Evolutionary conservation across 2,888 invertebrate genomes (phyloP), one percentile per base, ranked within the genome.

Genomic region (Drosophila aldrichi): DNA sequence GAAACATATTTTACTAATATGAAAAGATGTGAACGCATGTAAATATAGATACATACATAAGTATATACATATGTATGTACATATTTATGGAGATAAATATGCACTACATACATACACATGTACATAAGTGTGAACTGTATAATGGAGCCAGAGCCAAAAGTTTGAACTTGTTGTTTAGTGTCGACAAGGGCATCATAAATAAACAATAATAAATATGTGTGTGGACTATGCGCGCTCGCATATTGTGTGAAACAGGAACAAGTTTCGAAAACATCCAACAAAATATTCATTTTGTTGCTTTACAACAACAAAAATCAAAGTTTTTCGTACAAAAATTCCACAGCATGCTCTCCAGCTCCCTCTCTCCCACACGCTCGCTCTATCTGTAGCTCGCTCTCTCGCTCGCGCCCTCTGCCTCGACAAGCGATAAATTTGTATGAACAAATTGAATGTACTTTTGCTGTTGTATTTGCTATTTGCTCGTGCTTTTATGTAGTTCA

Each of bases 371-470:
- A 12, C 36, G 16, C n/a, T 34, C 34, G 29, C 12, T 16, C 29
- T 18, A 12, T 40, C 54, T 54, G 38, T 25, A 12, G 34, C 34
- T 5, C 51, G 10, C 32, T 34, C 36, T 40, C 40, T 51, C 36
- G 14, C 40, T 16, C 20, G 48, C 34, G 12, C 38, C 25, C 32
- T 18, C 29, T 20, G 34, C 4, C 46, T 12, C 8, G 70, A 76
- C 80, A 86, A 80, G 84, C 84, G 72, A 84, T 86, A 86, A 84
- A 86, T 84, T 86, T 72, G 74, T 73, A 67, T 81, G 74, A 79
- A 82, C 83, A 83, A 83, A 83, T 83, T 83, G 83, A 83, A 85
- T 73, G 59, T 60, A 52, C 54, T 62, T 62, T 36, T 73, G 46
- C 36, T 70, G 44, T 61, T 79, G 63, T 60, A 65, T 59, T 43